Percentiles rank a stretch among this genome's conserved stretches.
phyloP scores from a whole-genome alignment of 2,888 invertebrate genomes.

The Entomobrya multifasciata region DNA sequence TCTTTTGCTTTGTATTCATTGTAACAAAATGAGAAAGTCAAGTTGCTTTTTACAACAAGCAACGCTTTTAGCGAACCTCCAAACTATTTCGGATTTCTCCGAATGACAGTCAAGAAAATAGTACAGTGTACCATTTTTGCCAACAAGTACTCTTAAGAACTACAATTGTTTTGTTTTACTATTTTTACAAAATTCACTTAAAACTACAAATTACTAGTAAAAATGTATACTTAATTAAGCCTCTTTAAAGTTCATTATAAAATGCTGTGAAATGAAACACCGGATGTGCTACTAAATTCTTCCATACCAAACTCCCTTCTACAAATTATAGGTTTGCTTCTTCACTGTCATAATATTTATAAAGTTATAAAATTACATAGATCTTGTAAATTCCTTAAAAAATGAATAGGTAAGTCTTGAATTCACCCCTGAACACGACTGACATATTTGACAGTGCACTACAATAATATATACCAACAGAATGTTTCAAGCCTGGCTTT shows the following conservation, averaged over 20 bases:
- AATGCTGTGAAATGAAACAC: not conserved
- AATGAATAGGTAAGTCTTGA: slow-evolving; percentile 55
- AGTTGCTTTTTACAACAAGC: not conserved
- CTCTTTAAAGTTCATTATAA: slow-evolving; percentile 11
- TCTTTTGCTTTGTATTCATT: slow-evolving; percentile 71
- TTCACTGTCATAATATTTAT: not conserved
- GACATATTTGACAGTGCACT: slow-evolving; percentile 39
- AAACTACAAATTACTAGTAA: not conserved
- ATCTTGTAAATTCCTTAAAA: not conserved
- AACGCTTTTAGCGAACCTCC: not conserved
- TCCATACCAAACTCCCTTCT: not conserved
- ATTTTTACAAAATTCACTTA: not conserved
- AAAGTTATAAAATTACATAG: not conserved
- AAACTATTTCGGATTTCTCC: not conserved
- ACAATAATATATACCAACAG: not conserved
- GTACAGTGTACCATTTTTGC: not conserved
- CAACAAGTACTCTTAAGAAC: too few species aligned
- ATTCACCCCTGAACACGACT: slow-evolving; percentile 65
- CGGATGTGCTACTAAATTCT: not conserved
- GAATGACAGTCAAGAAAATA: not conserved
- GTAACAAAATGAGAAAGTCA: slow-evolving; percentile 69
- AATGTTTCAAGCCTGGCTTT: not conserved
- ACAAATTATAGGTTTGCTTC: not conserved
- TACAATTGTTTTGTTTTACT: not conserved
- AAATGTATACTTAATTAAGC: not conserved